phyloP scores from a whole-genome alignment of 2,113 vertebrate species.

The Pristiophorus japonicus region DNA sequence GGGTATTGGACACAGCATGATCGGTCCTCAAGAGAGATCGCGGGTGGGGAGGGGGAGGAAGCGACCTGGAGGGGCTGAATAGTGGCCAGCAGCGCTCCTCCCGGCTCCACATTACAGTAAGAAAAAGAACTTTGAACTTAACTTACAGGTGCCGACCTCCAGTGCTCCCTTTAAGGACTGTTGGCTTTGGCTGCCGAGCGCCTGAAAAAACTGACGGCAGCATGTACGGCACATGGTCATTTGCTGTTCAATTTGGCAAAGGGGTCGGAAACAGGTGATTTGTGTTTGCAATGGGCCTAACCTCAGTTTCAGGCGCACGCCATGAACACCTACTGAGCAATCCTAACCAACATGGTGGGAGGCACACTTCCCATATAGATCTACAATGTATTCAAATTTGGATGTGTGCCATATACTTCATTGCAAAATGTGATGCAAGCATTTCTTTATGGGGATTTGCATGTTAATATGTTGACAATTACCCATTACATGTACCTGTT shows the following conservation, averaged over 20 bases:
- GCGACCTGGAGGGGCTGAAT: not conserved
- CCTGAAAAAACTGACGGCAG: not conserved
- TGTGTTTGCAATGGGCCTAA: not conserved
- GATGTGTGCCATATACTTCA: not conserved
- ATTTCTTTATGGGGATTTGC: not conserved
- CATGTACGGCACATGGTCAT: not conserved
- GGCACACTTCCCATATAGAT: not conserved
- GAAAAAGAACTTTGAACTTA: not conserved
- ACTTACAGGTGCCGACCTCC: not conserved
- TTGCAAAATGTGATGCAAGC: not conserved
- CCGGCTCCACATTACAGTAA: not conserved
- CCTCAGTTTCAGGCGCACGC: not conserved
- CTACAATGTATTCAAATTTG: not conserved
- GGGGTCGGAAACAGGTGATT: not conserved
- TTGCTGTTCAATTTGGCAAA: not conserved
- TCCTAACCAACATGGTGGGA: not conserved
- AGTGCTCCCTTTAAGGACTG: not conserved
- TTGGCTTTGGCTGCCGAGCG: not conserved
- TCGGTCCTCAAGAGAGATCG: not conserved
- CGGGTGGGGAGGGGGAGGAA: too few relatives aligned
- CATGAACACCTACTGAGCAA: not conserved
- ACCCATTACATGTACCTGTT: not conserved
- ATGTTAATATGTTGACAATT: not conserved
- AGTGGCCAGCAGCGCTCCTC: not conserved
- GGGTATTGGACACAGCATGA: not conserved